A percentile compares a stretch with the other conserved stretches of the same genome.
phyloP scores from a whole-genome alignment of 2,797 vertebrate genomes.

The Brachymystax lenok region DNA sequence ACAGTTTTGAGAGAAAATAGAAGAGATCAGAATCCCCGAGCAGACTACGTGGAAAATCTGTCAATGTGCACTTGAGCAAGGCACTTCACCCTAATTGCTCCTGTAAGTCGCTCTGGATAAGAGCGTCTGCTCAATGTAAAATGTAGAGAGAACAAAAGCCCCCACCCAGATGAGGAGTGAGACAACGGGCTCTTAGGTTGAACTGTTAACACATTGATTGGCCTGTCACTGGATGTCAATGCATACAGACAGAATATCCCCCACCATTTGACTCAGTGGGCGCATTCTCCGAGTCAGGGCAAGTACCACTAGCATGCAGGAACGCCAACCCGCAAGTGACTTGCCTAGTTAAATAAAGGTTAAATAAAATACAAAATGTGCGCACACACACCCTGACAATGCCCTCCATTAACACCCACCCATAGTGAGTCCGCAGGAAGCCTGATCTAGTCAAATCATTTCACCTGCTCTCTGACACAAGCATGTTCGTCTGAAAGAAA shows the following conservation, averaged over 20 bases:
- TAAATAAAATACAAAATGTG: not conserved
- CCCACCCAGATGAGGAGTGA: not conserved
- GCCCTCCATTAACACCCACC: constrained; percentile 6
- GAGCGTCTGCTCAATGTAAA: no score
- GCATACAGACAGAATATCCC: constrained; percentile 40
- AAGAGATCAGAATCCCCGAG: not conserved
- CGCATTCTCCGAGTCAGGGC: not conserved
- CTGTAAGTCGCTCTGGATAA: no score
- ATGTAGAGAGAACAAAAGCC: not conserved
- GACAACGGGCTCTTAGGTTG: constrained; percentile 22
- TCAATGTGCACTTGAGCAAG: no score
- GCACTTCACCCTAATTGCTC: no score
- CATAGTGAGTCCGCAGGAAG: not conserved
- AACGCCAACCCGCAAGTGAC: constrained; percentile 15
- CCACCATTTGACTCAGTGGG: constrained; percentile 9
- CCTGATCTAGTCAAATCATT: constrained; percentile 35
- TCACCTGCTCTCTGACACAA: constrained; percentile 14
- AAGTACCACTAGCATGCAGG: constrained; percentile 6
- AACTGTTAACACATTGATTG: constrained; percentile 65
- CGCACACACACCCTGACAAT: constrained; percentile 4
- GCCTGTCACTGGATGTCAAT: constrained; percentile 63
- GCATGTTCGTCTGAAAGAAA: not conserved
- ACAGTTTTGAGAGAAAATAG: not conserved
- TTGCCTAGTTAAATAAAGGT: no score
- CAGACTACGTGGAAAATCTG: no score